Base-by-base conservation (phyloP, 2,888 invertebrate species). In the Erpobdella octoculata region DNA sequence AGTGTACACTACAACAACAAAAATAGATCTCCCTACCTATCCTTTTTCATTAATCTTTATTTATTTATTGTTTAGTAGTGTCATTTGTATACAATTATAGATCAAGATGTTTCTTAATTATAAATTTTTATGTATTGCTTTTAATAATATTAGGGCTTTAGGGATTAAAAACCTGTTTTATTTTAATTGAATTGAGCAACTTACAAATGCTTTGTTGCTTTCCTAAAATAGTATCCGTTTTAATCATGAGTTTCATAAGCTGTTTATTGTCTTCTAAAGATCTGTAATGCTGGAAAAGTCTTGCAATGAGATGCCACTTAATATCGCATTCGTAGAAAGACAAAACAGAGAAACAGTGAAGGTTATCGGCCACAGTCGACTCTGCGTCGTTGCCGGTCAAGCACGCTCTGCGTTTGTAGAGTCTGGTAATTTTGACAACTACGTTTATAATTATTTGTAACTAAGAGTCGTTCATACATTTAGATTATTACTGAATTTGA, bases 271-370 rank as follows among this genome's bases (percentile, higher is more conserved):
- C n/a, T 15, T 25, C 76, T 77, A 41, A 76, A 81, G 81, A 74
- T 68, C 79, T 2, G 78, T 79, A 73, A 79, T 78, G 72, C 72
- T 81, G 41, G 77, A 79, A 72, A 80, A 81, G 73, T 81, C 81
- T 12, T 76, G 77, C 73, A 79, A 80, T 70, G 73, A 71, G 1
- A 75, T 80, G 68, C 81, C 81, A 28, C 74, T 78, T 65, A 78
- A 76, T 66, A 73, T 81, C 36, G 77, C 79, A 15, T 75, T 81
- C 59, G 71, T 81, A 46, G 38, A 36, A 25, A 31, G 36, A 35
- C 12, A 25, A 46, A 53, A 25, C 15, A 25, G 25, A 15, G 28
- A 21, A 9, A 65, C 9, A 35, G 18, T 33, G 31, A 37, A 71
- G n/a, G 79, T 81, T 18, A 71, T 80, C 59, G 81, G 80, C 12